Conservation (phyloP, 2,113 vertebrate species). For the Microcebus griseorufus region DNA sequence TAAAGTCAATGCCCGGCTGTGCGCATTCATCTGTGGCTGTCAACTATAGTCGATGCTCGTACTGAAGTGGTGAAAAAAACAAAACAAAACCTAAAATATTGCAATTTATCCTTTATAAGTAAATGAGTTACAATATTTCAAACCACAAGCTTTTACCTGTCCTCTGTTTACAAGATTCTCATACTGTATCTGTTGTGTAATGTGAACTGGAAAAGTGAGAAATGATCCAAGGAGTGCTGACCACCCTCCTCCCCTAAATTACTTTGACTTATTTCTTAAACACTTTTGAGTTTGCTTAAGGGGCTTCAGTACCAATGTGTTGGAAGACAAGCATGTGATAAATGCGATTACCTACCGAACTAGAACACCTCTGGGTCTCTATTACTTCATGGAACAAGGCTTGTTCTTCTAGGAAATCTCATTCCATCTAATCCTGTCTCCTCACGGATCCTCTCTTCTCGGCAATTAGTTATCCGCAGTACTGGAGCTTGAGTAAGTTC, state of each 20-base stretch:
- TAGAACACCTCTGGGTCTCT: not conserved
- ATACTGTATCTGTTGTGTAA: not conserved
- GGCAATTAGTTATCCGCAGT: not conserved
- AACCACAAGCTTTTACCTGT: not conserved
- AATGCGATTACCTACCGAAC: not conserved
- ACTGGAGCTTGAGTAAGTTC: not conserved
- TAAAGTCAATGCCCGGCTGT: too few species aligned
- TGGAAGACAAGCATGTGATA: not conserved
- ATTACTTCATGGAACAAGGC: not conserved
- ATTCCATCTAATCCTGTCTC: not conserved
- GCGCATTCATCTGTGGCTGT: too few species aligned
- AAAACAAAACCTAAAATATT: not conserved
- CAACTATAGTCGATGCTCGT: too few species aligned
- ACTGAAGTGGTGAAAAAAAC: too few species aligned
- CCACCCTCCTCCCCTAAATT: not conserved
- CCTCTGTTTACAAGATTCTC: not conserved
- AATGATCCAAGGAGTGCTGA: not conserved
- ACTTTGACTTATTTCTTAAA: conserved; percentile 33
- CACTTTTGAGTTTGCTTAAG: not conserved
- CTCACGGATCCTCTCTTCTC: not conserved
- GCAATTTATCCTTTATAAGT: not conserved
- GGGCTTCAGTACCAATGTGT: not conserved
- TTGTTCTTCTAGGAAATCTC: not conserved
- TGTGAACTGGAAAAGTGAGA: not conserved
- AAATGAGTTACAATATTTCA: not conserved